Evolutionary conservation across 2,888 invertebrate species (phyloP).

Genomic region (Petrolisthes manimaculis): DNA sequence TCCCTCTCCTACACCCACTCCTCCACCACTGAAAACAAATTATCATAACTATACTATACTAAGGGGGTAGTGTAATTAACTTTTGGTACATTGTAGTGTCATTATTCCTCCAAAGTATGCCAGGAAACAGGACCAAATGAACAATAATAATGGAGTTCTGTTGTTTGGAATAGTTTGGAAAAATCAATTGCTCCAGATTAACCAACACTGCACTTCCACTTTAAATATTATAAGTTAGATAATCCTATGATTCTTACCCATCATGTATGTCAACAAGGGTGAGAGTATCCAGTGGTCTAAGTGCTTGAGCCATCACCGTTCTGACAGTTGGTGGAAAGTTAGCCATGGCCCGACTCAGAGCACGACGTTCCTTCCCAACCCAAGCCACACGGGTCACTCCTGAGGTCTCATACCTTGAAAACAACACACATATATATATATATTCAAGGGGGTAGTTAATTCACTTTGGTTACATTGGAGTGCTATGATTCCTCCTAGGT

Average conservation of each 20-base stretch:
- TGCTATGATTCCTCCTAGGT: no score
- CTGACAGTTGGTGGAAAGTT: slow-evolving; percentile 61
- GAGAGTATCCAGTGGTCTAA: slow-evolving; percentile 54
- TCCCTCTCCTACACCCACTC: slow-evolving; percentile 49
- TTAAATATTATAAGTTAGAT: neutral
- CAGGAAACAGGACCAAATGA: no score
- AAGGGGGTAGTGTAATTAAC: neutral
- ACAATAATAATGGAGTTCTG: no score
- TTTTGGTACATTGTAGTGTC: no score
- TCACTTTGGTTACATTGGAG: neutral
- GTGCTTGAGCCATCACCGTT: slow-evolving; percentile 53
- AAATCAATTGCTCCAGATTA: no score
- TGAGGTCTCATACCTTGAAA: slow-evolving; percentile 32
- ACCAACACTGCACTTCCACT: no score
- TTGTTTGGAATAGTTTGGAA: no score
- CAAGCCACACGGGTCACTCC: slow-evolving; percentile 45
- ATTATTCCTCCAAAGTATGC: no score
- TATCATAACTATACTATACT: neutral
- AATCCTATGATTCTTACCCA: slow-evolving; percentile 23
- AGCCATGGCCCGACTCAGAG: slow-evolving; percentile 63
- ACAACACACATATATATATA: neutral
- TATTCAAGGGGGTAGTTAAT: neutral
- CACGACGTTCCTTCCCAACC: slow-evolving; percentile 41
- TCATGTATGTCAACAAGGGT: slow-evolving; percentile 47
- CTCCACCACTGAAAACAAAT: slow-evolving; percentile 39